Evolutionary conservation across 2,113 vertebrate genomes (phyloP), one percentile per base, ranked within the genome.

Genomic region (Lasiurus borealis): DNA sequence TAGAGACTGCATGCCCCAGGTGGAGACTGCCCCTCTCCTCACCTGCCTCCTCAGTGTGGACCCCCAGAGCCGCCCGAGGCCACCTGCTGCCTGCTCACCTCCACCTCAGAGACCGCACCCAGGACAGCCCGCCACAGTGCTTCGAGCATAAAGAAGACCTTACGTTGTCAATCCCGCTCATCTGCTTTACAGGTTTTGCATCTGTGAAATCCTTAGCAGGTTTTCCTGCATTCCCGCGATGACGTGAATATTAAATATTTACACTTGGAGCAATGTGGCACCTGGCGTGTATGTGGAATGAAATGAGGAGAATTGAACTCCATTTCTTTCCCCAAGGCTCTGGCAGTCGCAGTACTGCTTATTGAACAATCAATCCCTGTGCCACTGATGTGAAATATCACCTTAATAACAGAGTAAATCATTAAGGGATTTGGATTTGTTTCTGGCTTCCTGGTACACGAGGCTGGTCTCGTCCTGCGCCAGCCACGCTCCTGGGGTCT

Each of bases 41-140:
- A 31, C 62, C 21, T 21, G 64, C 16, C 18, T 8, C 2, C 73
- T 31, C 44, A 0, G 12, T 3, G 64, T 46, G 48, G 48, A 9
- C 2, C 19, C 59, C 50, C 44, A 15, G 44, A 16, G 25, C 6
- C 1, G 25, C 36, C 31, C 13, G 8, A 9, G 7, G 18, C 1
- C 6, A 2, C 3, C 0, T 2, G 18, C 31, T 8, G 50, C 5
- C 68, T 2, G 2, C 23, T 14, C 48, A 4, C 6, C 15, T 11
- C 34, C 1, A 0, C 1, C 15, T 0, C 5, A 11, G 72, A 36
- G 11, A 8, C 8, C 8, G 10, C 29, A 6, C 29, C 64, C 1
- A 1, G 25, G 27, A 2, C 36, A 27, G 52, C 34, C 52, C 25
- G 31, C 80, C 1, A 4, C 16, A 1, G 1, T 1, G 0, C 15